These are phyloP conservation scores for Bombus difficillimus DNA, from an alignment of 1,140 invertebrate species.

Conservation along the genomic window DNA sequence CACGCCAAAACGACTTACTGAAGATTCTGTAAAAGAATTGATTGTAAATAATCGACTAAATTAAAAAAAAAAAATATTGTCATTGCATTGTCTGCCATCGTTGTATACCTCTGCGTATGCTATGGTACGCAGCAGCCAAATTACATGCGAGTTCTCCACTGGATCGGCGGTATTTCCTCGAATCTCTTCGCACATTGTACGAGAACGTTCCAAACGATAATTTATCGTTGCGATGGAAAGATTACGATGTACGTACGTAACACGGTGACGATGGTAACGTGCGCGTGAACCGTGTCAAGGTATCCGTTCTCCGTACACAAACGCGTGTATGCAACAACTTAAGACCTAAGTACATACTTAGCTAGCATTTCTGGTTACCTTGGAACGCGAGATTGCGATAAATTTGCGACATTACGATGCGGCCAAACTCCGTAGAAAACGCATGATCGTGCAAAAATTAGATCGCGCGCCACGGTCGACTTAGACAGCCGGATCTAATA, in stretches of 20 bases:
- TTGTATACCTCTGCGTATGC: too few species aligned
- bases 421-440: constrained; percentile 31
- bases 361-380: constrained; percentile 1
- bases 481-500: background rate
- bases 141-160: too few species aligned
- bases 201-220: too few species aligned
- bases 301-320: background rate
- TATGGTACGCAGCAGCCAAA: too few species aligned
- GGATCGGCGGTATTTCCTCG: background rate
- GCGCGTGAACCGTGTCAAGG: background rate
- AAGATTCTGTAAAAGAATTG: too few species aligned
- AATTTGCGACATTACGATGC: constrained; percentile 17
- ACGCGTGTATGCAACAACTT: background rate
- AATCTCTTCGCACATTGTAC: background rate
- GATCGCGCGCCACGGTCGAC: constrained; percentile 1
- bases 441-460: constrained; percentile 18
- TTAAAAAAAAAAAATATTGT: too few species aligned
- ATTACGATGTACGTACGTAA: constrained; percentile 6
- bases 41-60: too few species aligned
- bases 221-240: constrained; percentile 19
- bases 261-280: background rate
- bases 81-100: too few species aligned
- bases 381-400: constrained; percentile 19
- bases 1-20: too few species aligned
- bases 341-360: background rate